Conservation (phyloP, 2,888 invertebrate species). For the Dioctria linearis region DNA sequence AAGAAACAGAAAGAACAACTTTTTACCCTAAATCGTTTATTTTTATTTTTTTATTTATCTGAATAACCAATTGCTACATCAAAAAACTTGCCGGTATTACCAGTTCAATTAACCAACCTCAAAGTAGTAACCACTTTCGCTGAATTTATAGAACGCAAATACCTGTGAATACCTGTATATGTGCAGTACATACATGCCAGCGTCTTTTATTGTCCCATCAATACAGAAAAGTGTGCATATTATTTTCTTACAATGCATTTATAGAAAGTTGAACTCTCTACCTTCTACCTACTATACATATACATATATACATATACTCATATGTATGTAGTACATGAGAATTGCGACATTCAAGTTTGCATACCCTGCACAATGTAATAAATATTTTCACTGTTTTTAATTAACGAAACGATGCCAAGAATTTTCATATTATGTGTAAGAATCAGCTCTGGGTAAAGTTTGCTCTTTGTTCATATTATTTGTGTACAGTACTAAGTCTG, state of each 20-base stretch:
- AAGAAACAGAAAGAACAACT: constrained; percentile 31
- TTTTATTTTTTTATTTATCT: constrained; percentile 45
- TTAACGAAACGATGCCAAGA: constrained; percentile 55
- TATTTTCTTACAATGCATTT: not conserved
- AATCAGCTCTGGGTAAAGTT: constrained; percentile 20
- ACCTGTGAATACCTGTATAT: constrained; percentile 5
- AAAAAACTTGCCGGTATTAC: constrained; percentile 34
- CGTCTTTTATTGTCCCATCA: constrained; percentile 30
- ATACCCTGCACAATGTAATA: constrained; percentile 53
- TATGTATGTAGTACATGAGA: not conserved
- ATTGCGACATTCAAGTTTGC: not conserved
- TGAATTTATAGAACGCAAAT: constrained; percentile 35
- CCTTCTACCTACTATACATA: not conserved
- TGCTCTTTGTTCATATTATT: constrained; percentile 27
- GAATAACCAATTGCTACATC: constrained; percentile 9
- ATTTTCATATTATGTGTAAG: constrained; percentile 50
- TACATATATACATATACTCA: no score
- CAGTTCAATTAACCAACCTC: constrained; percentile 43
- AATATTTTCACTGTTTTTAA: constrained; percentile 56
- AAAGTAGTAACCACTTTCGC: constrained; percentile 43
- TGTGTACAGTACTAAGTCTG: not conserved
- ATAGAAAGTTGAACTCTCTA: not conserved
- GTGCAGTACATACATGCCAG: constrained; percentile 9
- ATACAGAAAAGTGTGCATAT: not conserved
- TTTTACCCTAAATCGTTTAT: constrained; percentile 36